phyloP scores from a whole-genome alignment of 1,140 invertebrate genomes.

The Notospermus geniculatus region DNA sequence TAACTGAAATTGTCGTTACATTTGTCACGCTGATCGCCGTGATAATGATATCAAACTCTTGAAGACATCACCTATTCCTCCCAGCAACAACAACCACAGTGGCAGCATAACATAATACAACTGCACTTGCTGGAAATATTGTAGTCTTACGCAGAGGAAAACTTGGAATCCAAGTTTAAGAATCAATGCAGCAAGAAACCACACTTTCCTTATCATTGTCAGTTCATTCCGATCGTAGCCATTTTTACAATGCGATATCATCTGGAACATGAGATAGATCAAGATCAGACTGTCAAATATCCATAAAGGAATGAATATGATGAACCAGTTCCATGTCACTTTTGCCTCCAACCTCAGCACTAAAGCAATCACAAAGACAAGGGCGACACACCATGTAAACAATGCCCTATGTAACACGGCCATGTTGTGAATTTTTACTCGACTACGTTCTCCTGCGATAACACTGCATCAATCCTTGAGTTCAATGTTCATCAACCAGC shows the following conservation, averaged over 20 bases:
- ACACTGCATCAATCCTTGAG: no score
- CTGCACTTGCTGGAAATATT: conserved; percentile 63
- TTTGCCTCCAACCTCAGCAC: conserved; percentile 78
- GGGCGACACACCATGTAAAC: conserved; percentile 86
- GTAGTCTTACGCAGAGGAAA: conserved; percentile 77
- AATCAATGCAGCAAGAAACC: conserved; percentile 72
- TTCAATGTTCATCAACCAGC: no score
- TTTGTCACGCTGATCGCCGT: no score
- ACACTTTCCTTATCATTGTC: conserved; percentile 66
- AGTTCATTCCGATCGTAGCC: conserved; percentile 62
- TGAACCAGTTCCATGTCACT: conserved; percentile 93
- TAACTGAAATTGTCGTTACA: no score
- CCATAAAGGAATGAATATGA: conserved; percentile 92
- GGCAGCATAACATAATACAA: conserved; percentile 73
- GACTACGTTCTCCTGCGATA: no score
- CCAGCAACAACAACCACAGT: conserved; percentile 63
- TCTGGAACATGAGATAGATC: conserved; percentile 81
- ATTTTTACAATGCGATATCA: conserved; percentile 80
- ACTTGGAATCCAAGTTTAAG: conserved; percentile 79
- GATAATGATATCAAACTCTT: conserved; percentile 20
- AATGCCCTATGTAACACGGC: conserved; percentile 84
- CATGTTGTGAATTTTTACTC: conserved; percentile 62
- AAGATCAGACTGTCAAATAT: conserved; percentile 82
- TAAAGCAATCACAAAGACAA: conserved; percentile 84
- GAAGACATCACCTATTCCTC: conserved; percentile 41